Evolutionary conservation across 1,140 invertebrate genomes (phyloP).

Genomic region (Drosophila hydei): DNA sequence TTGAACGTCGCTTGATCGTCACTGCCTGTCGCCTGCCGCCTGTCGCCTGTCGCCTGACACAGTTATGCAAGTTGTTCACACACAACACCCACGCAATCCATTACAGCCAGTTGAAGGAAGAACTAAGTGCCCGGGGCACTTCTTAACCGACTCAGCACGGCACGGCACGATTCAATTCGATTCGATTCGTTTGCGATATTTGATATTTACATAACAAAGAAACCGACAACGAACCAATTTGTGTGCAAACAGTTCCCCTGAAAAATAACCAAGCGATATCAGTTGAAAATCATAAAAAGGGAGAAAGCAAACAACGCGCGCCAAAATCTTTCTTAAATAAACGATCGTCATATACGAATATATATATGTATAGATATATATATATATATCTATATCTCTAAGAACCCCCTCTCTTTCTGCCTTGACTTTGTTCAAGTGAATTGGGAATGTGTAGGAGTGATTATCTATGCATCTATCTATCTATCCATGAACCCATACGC

Average conservation of each 20-base stretch:
- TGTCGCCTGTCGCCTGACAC: constrained; percentile 62
- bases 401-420: not conserved
- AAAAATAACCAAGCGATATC: constrained; percentile 57
- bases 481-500: not conserved
- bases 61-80: constrained; percentile 79
- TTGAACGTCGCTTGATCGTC: constrained; percentile 13
- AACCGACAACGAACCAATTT: constrained; percentile 23
- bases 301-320: constrained; percentile 26
- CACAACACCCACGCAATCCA: constrained; percentile 68
- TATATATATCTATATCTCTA: not conserved
- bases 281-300: constrained; percentile 56
- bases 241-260: constrained; percentile 59
- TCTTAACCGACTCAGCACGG: constrained; percentile 49
- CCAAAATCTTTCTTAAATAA: constrained; percentile 75
- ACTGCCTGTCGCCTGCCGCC: constrained; percentile 41
- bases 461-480: constrained; percentile 37
- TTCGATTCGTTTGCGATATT: constrained; percentile 20
- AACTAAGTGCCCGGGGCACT: constrained; percentile 12
- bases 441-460: constrained; percentile 59
- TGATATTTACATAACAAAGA: constrained; percentile 61
- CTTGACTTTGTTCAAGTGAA: constrained; percentile 68
- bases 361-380: not conserved
- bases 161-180: constrained; percentile 45
- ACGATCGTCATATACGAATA: constrained; percentile 3
- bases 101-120: constrained; percentile 20